Conservation (phyloP, 2,888 invertebrate genomes). For the Chalcis sispes region DNA sequence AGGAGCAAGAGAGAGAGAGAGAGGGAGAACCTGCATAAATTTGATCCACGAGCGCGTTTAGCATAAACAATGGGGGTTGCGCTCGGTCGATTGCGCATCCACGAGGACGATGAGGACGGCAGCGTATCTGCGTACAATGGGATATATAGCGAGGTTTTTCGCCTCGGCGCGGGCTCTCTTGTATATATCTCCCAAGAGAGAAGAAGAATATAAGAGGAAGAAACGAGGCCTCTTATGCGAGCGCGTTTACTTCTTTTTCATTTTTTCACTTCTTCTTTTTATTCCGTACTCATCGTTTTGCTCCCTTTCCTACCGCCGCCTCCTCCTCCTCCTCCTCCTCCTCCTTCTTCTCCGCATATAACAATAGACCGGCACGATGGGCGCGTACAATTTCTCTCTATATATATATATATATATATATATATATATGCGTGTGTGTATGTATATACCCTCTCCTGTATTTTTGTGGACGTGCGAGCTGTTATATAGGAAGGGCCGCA, state of each 20-base stretch:
- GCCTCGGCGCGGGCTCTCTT: too few species aligned
- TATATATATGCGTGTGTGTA: not conserved
- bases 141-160: constrained; percentile 12
- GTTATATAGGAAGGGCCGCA: constrained; percentile 55
- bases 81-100: too few species aligned
- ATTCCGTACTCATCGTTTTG: not conserved
- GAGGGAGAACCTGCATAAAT: constrained; percentile 61
- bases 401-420: not conserved
- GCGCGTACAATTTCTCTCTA: too few species aligned
- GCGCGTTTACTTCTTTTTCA: too few species aligned
- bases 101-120: too few species aligned
- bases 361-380: too few species aligned
- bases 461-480: constrained; percentile 57
- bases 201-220: not conserved
- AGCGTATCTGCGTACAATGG: constrained; percentile 66
- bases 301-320: constrained; percentile 4
- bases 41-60: constrained; percentile 62
- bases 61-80: constrained; percentile 67
- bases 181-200: not conserved
- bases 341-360: too few species aligned
- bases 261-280: too few species aligned
- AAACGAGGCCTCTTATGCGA: too few species aligned
- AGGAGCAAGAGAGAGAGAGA: not conserved
- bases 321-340: too few species aligned
- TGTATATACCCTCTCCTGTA: constrained; percentile 1